Evolutionary conservation across 1,140 invertebrate genomes (phyloP), one percentile per base, ranked within the genome.

Genomic region (Cryptotermes secundus): DNA sequence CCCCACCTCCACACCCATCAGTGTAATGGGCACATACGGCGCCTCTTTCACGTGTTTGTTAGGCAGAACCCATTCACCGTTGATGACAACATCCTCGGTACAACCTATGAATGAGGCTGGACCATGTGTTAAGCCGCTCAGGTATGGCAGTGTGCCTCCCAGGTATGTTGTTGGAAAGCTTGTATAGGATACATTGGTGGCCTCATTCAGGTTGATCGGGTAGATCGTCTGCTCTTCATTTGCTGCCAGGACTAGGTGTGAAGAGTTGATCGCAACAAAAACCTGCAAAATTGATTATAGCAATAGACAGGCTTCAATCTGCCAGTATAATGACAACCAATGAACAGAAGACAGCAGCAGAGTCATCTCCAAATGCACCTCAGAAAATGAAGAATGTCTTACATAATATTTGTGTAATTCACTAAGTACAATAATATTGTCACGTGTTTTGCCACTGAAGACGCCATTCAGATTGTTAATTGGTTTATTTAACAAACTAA

Each of bases 171-270:
- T 92, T 1, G 95, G 95, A 88, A 97, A 97, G 72, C 95, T 96
- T 34, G 95, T 96, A 83, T 95, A 93, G 35, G 92, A 93, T 34
- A 92, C 92, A 88, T 94, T 95, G 83, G 92, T 92, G 19, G 93
- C 94, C 87, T 96, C 95, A 87, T 95, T 95, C 65, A 94, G 92
- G 85, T 92, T 95, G 86, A 97, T 96, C 0, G 96, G 96, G 88
- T 96, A 96, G 86, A 97, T 96, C 4, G 96, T 96, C 89, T 96
- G 95, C 88, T 97, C 96, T 87, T 96, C 95, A 88, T 97, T 97
- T 2, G 96, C 95, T 1, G 95, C 94, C 7, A 97, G 90, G 35
- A 96, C 95, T 80, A 97, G 90, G 89, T 97, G 96, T 3, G 95
- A 95, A 2, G 95, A 93, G 89, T 97, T 97, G 12, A 97, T 96